Evolutionary conservation across 2,888 invertebrate genomes (phyloP), one percentile per base, ranked within the genome.

Genomic region (Isotomurus palustris): DNA sequence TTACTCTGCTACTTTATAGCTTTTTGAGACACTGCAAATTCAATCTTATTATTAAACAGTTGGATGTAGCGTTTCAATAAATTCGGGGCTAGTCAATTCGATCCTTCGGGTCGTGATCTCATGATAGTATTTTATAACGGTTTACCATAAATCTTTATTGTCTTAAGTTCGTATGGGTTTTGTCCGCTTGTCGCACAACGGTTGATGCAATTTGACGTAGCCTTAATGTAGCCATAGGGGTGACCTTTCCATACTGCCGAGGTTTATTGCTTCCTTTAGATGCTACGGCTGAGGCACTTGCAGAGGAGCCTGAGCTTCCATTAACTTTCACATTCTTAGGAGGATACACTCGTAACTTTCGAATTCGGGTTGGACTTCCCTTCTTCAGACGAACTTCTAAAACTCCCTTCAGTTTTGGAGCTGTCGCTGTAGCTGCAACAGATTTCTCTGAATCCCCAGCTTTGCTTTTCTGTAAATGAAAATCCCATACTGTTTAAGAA

Each of bases 381-480:
- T 65, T 63, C 35, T 65, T 63, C 29, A 69, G 48, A 14, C 69
- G 45, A 19, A 69, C 65, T 56, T 69, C 69, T 19, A 69, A 49
- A 24, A 67, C 47, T 1, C 69, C 69, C 50, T 67, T 66, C 24
- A 69, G 53, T 29, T 65, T 61, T n/a, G 58, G 57, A 17, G 69
- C 69, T 4, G 68, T 64, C 3, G 69, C 69, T n/a, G 66, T 68
- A 10, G 63, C 64, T 36, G 56, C 53, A 12, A 56, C 35, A 1
- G 51, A 29, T 14, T 28, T 27, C 4, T 19, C 17, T 3, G 3
- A 22, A 5, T 47, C 47, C 10, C n/a, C 21, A 2, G 53, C 5
- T 21, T 43, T 49, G 28, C 45, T 19, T 22, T 43, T 56, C 56
- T 56, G 43, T 3, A 19, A 40, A 10, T n/a, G 36, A 21, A 24